These are phyloP conservation scores for Sarotherodon lohbergeri DNA, from an alignment of 2,113 vertebrate species.

Conservation along the genomic window DNA sequence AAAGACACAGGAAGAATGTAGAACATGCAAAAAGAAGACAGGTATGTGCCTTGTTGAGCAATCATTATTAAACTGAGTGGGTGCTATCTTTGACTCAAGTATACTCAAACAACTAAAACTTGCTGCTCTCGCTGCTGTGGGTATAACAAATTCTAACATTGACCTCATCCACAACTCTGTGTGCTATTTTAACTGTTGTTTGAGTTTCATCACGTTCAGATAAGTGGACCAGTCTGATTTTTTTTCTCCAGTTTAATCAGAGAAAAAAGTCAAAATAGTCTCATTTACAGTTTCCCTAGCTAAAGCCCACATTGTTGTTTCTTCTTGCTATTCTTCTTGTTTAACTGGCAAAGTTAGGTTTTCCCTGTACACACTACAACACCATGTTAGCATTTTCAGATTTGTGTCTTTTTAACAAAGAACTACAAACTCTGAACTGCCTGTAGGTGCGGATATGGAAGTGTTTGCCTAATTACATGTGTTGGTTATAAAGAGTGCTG, in stretches of 20 bases:
- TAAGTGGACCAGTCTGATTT: not conserved
- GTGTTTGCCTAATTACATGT: not conserved
- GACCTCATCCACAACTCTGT: not conserved
- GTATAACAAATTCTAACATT: not conserved
- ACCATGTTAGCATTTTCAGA: not conserved
- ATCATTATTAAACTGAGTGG: not conserved
- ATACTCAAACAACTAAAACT: not conserved
- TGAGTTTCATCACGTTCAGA: not conserved
- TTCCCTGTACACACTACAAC: not conserved
- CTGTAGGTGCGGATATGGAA: rapidly evolving
- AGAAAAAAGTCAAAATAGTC: not conserved
- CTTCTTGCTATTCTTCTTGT: not conserved
- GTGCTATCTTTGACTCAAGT: not conserved
- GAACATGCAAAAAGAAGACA: not conserved
- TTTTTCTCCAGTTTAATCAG: not conserved
- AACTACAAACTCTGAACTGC: not conserved
- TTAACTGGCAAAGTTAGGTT: not conserved
- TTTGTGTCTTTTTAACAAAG: not conserved
- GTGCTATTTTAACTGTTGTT: not conserved
- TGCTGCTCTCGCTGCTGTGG: not conserved
- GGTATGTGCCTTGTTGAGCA: not conserved
- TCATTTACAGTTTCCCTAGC: not conserved
- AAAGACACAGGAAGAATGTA: not conserved
- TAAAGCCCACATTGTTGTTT: not conserved
- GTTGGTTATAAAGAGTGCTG: not conserved